A percentile compares a stretch with the other conserved stretches of the same genome.
Conservation (phyloP, 2,113 vertebrate genomes). For the Centropristis striata region DNA sequence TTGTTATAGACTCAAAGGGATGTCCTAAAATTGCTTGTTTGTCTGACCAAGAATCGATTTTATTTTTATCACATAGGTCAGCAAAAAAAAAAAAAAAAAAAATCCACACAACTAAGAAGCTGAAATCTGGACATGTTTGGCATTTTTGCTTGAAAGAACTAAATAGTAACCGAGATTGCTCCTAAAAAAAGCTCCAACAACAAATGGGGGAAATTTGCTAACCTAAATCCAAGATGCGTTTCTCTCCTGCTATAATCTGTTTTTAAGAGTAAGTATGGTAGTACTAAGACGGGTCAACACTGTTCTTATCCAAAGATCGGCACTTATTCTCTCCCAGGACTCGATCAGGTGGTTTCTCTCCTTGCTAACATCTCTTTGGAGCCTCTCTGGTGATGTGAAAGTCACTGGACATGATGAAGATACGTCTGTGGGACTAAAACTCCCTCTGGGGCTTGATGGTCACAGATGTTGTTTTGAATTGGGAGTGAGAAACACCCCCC, state of each 20-base stretch:
- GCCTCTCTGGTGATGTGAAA: slow-evolving; percentile 21
- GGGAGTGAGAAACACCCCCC: slow-evolving; percentile 28
- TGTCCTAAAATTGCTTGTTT: neutral
- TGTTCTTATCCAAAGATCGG: neutral
- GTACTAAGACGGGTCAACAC: neutral
- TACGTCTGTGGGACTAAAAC: neutral
- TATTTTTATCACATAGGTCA: neutral
- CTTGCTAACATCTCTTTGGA: slow-evolving; percentile 19
- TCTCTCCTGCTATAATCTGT: neutral
- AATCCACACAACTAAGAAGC: neutral
- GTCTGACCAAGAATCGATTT: neutral
- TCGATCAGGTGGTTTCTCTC: neutral
- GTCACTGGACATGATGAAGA: slow-evolving; percentile 29
- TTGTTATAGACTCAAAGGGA: neutral
- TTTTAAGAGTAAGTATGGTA: neutral
- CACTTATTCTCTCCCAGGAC: neutral
- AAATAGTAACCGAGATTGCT: too few species aligned
- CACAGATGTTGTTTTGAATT: slow-evolving; percentile 59
- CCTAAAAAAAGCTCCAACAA: too few species aligned
- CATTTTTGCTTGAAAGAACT: neutral
- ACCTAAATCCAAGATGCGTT: neutral
- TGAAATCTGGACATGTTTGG: neutral
- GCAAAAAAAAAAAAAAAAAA: neutral
- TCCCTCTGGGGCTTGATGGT: slow-evolving; percentile 41
- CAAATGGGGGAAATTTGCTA: neutral